A percentile compares a stretch with the other conserved stretches of the same genome.
Conservation (phyloP, 1,140 invertebrate genomes). For the Paracyclopina nana region DNA sequence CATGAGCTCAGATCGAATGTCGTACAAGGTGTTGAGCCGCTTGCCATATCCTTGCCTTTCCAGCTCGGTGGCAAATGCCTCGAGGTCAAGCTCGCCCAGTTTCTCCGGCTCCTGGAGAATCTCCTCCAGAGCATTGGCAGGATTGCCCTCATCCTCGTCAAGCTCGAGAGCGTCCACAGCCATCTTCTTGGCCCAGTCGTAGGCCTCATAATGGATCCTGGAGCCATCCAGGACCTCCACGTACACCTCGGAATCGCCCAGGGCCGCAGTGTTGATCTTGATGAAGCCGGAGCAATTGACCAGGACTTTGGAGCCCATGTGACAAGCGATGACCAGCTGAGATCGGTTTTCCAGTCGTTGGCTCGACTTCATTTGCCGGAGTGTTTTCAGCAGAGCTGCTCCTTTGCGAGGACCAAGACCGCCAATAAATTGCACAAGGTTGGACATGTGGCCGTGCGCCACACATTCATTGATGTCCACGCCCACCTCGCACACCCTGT, state of each 20-base stretch:
- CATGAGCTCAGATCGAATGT: conserved; percentile 88
- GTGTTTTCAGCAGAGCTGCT: conserved; percentile 60
- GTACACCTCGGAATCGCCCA: conserved; percentile 49
- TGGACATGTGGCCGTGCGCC: conserved; percentile 59
- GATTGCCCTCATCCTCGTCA: conserved; percentile 63
- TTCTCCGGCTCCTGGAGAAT: conserved; percentile 86
- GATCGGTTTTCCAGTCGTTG: conserved; percentile 81
- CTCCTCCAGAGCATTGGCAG: conserved; percentile 86
- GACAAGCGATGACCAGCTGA: conserved; percentile 78
- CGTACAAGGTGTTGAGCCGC: conserved; percentile 90
- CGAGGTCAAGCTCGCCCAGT: conserved; percentile 87
- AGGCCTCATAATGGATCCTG: conserved; percentile 93
- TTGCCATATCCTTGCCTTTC: conserved; percentile 84
- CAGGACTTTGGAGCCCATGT: conserved; percentile 95
- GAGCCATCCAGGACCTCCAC: conserved; percentile 94
- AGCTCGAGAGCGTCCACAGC: conserved; percentile 97
- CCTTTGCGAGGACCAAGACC: conserved; percentile 90
- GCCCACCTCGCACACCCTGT: conserved; percentile 89
- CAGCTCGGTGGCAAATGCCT: conserved; percentile 94
- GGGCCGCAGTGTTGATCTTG: conserved; percentile 85
- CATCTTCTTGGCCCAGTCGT: conserved; percentile 99
- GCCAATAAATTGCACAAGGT: conserved; percentile 92
- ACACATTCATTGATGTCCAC: conserved; percentile 90
- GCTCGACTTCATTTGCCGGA: conserved; percentile 51
- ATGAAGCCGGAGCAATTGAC: conserved; percentile 99